A percentile compares a stretch with the other conserved stretches of the same genome.
Evolutionary conservation across 2,797 vertebrate genomes (phyloP).

Genomic region (Eidolon dupreanum): DNA sequence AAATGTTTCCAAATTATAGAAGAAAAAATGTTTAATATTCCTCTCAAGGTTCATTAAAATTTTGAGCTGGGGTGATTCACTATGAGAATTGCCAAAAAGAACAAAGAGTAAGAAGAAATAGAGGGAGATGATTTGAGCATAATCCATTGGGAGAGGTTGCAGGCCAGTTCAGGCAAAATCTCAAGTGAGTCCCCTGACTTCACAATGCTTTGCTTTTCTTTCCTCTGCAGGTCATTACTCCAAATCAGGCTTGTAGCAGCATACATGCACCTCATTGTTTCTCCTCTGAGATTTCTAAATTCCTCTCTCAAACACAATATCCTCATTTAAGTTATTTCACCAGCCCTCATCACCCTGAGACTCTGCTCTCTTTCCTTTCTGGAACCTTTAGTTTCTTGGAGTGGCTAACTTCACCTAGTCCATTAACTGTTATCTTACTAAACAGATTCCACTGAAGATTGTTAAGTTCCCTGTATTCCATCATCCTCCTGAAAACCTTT

Average conservation of each 20-base stretch:
- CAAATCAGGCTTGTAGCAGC: neutral
- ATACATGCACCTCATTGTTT: neutral
- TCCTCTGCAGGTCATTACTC: neutral
- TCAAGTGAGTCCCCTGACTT: constrained; percentile 13
- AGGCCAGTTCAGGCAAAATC: neutral
- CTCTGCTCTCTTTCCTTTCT: neutral
- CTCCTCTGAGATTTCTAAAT: neutral
- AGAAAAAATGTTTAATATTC: constrained; percentile 6
- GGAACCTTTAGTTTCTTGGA: neutral
- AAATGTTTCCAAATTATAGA: constrained; percentile 21
- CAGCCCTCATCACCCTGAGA: neutral
- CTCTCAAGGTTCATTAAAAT: neutral
- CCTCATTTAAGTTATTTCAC: neutral
- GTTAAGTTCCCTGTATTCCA: neutral
- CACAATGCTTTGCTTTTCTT: constrained; percentile 1
- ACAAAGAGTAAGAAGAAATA: neutral
- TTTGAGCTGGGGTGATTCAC: neutral
- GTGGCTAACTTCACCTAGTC: neutral
- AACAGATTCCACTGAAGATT: neutral
- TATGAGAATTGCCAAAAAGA: constrained; percentile 42
- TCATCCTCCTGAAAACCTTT: neutral
- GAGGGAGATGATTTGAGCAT: neutral
- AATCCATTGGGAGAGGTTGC: neutral
- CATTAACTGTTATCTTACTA: neutral
- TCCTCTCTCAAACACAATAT: neutral